These are phyloP conservation scores for Tetragonisca angustula DNA, from an alignment of 2,888 invertebrate genomes.

Conservation along the genomic window DNA sequence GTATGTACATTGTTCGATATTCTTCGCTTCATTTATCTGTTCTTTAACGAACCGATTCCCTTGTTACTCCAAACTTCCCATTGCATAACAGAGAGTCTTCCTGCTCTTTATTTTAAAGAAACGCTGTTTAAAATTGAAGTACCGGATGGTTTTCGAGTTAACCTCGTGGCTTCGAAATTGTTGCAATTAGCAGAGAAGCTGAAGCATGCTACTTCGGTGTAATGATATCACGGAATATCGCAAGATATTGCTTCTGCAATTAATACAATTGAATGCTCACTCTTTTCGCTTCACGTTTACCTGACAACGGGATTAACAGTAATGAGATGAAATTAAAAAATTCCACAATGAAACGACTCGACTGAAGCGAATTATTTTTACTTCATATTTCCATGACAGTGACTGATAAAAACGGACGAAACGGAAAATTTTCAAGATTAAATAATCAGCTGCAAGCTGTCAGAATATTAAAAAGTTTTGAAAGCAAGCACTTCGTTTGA, in stretches of 20 bases:
- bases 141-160: background rate
- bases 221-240: background rate
- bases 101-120: background rate
- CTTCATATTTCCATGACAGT: no score
- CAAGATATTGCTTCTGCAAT: background rate
- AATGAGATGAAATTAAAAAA: no score
- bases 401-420: no score
- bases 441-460: no score
- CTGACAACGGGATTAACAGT: no score
- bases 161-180: background rate
- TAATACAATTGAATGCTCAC: background rate
- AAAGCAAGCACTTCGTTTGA: no score
- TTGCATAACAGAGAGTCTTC: background rate
- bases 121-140: background rate
- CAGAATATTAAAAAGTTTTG: no score
- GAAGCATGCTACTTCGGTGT: background rate
- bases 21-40: background rate
- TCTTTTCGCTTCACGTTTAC: no score
- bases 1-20: background rate
- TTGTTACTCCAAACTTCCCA: background rate
- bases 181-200: background rate
- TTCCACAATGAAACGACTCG: no score
- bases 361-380: no score
- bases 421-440: no score
- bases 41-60: background rate